A percentile compares a stretch with the other conserved stretches of the same genome.
phyloP scores from a whole-genome alignment of 2,113 vertebrate genomes.

The Amia ocellicauda region DNA sequence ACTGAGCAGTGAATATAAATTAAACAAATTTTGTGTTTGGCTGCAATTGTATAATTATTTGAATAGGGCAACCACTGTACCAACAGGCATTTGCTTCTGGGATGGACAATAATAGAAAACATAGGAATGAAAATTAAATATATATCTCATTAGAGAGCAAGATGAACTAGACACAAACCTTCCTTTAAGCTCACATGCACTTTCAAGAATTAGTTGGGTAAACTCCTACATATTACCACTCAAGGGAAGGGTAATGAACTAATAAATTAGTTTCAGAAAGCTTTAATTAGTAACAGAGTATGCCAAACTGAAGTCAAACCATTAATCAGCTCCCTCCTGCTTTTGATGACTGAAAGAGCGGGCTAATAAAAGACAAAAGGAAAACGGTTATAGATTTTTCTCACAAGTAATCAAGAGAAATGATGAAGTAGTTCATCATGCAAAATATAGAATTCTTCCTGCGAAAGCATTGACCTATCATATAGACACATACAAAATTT shows the following conservation, averaged over 20 bases:
- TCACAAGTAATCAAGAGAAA: constrained; percentile 58
- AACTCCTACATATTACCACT: constrained; percentile 28
- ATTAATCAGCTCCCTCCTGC: constrained; percentile 49
- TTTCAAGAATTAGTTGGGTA: constrained; percentile 20
- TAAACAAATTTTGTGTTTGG: too few species aligned
- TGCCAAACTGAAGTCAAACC: constrained; percentile 44
- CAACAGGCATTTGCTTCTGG: too few species aligned
- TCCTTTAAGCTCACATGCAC: constrained; percentile 10
- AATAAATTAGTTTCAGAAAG: constrained; percentile 55
- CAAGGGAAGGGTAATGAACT: constrained; percentile 37
- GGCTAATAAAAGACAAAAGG: constrained; percentile 71
- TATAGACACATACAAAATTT: constrained; percentile 67
- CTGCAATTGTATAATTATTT: too few species aligned
- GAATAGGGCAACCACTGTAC: too few species aligned
- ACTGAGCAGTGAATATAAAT: too few species aligned
- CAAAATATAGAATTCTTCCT: constrained; percentile 67
- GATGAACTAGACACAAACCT: constrained; percentile 12
- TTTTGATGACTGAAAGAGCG: constrained; percentile 57
- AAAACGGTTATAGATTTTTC: constrained; percentile 67
- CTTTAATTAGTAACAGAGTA: constrained; percentile 57
- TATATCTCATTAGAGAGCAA: not conserved
- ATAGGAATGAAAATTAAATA: not conserved
- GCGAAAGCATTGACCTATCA: constrained; percentile 57
- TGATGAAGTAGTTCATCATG: constrained; percentile 71
- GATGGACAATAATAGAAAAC: too few species aligned